Percentiles rank a stretch among this genome's conserved stretches.
Conservation (phyloP, 2,797 vertebrate genomes). For the Carduelis carduelis region DNA sequence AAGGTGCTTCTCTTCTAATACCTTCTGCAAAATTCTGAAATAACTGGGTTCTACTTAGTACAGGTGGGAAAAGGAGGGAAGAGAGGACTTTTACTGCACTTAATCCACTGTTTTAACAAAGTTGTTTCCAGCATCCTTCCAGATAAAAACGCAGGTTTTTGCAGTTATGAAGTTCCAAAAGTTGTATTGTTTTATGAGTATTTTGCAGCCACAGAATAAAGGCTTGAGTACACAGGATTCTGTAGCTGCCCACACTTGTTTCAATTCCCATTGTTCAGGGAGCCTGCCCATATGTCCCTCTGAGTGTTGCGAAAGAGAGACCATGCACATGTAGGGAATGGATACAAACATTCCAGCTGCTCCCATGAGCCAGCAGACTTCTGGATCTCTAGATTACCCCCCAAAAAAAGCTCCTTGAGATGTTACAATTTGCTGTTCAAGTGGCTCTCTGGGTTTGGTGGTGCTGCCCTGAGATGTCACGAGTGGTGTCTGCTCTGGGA, state of each 20-base stretch:
- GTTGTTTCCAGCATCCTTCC: not conserved
- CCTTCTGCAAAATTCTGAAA: not conserved
- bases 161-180: not conserved
- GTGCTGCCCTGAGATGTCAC: not conserved
- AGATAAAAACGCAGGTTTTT: not conserved
- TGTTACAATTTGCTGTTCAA: not conserved
- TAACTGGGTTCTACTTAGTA: not conserved
- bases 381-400: not conserved
- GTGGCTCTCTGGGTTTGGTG: not conserved
- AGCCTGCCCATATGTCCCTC: not conserved
- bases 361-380: not conserved
- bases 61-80: not conserved
- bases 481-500: not conserved
- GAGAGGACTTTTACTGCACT: not conserved
- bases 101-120: not conserved
- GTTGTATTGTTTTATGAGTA: not conserved
- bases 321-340: accelerated
- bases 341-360: not conserved
- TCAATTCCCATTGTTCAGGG: not conserved
- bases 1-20: not conserved
- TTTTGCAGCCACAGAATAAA: not conserved
- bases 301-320: not conserved
- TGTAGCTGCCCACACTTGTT: not conserved
- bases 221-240: not conserved
- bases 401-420: not conserved